Evolutionary conservation across 2,888 invertebrate genomes (phyloP), one percentile per base, ranked within the genome.

Genomic region (Vannuccia rotundouncinata): DNA sequence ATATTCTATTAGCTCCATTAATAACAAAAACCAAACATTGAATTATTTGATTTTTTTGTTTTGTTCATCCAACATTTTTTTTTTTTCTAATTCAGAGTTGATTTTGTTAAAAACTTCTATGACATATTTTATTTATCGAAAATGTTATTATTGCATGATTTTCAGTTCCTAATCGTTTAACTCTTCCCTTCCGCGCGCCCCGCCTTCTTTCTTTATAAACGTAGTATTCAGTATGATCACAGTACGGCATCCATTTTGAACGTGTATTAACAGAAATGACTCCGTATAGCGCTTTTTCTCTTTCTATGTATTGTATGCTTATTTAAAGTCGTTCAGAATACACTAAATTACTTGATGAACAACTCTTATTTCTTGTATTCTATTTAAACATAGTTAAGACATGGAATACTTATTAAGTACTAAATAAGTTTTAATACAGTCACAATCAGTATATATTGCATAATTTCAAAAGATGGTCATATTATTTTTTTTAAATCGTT

Each of bases 291-390:
- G 66, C 66, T 66, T 66, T 66, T 66, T 66, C 66, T 66, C 66
- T 66, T 66, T 66, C 66, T 66, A 66, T 22, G 66, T 66, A 66
- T 66, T 66, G 66, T 66, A 66, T 22, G 66, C 66, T 66, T 66
- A 13, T 22, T 66, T 66, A 22, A 66, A 66, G 25, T 66, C 66
- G 66, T 66, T 66, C 66, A 66, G 25, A 66, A 66, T 13, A 66
- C 5, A 66, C 5, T 22, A 5, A 66, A 13, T 45, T 45, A 45
- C 45, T 45, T 45, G 45, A 45, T 45, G 17, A 5, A 13, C 45
- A 17, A 5, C 10, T 13, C 45, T 45, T 45, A 13, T 45, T 45
- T 45, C 17, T 13, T 45, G 45, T 45, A 5, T 45, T 45, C 45
- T 13, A 45, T 45, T 45, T 17, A 45, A n/a, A n/a, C n/a, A n/a